Base-by-base conservation (phyloP, 2,113 vertebrate species). In the Bujurquina vittata region DNA sequence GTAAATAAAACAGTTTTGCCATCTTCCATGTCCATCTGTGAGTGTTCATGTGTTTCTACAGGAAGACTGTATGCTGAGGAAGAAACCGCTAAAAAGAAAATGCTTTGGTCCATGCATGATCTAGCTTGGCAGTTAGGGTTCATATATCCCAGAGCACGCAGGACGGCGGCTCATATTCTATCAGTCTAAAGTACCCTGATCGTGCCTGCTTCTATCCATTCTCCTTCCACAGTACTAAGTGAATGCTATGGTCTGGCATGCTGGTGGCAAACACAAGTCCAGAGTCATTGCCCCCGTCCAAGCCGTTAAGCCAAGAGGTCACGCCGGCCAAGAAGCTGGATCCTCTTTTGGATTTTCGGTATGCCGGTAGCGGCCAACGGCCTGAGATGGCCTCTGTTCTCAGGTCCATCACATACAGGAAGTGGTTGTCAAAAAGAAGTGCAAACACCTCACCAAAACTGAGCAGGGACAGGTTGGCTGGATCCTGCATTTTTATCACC, bases 191-290 rank as follows among this genome's bases (percentile, higher is more conserved):
- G 12, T 84, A 2, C 4, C 56, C 26, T 20, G n/a, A 35, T 58
- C 4, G 26, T 2, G 23, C 33, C n/a, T 1, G 18, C 29, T 10
- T 95, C 81, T 92, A 99, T 88, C 97, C 96, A 0, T 98, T 98
- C 90, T 98, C 98, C 91, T 98, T 99, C 98, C 98, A 99, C 92
- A 99, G 95, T 46, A 99, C 98, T 95, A 99, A 90, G 91, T 99
- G 98, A 95, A 99, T 99, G 95, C 98, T 99, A 94, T 99, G 97
- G 93, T 99, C 98, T 0, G 98, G 98, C 98, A 99, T 99, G 94
- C 98, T 99, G 88, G 98, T 99, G 85, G 98, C 98, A 84, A 99
- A 99, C 90, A 99, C 98, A 90, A 99, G 95, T 85, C 98, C 98
- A 0, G 95, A 94, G 91, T 99, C 98, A 77, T 99, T 99, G 89